Base-by-base conservation (phyloP, 53 echinoderm and acorn worm genomes). In the Glandiceps talaboti region DNA sequence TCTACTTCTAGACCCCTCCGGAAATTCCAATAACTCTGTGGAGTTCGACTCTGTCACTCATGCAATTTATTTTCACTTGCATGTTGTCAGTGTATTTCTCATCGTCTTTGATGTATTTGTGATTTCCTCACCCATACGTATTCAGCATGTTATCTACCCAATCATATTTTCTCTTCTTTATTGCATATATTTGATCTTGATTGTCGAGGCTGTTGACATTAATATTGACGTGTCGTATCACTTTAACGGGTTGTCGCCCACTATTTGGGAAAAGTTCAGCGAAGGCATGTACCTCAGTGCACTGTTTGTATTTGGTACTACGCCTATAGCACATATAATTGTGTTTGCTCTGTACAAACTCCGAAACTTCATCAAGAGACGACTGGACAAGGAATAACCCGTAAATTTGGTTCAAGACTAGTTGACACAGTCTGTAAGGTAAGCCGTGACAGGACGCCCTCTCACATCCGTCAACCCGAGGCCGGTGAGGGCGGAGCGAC, bases 81-180 rank as follows among this genome's bases (percentile, higher is more conserved):
- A 95, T 75, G 92, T 90, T 14, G 89, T 90, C 27, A 92, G 88
- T n/a, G 74, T 88, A 26, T 30, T 81, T 1, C 74, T 95, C 75
- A 77, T 90, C 26, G 12, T 89, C 30, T 29, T 90, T 14, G 96
- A 95, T 30, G 27, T 80, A 26, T 32, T 86, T 30, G 29, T 95
- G 33, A 81, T 92, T 14, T 92, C 92, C 74, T 85, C 81, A 64
- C 96, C 96, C 28, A 78, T 81, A 32, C 87, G 96, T 14, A 74
- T 92, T 27, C 87, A 92, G 1, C 96, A 95, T 74, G 26, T 90
- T 29, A 82, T 95, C 30, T 93, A 90, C 79, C 83, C 85, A 12
- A 29, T 74, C 64, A 20, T 85, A 0, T 76, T 79, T 1, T 77
- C 92, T 0, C 30, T 86, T 0, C 33, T 90, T 10, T 95, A 90